Evolutionary conservation across 1,140 invertebrate species (phyloP).

Genomic region (Brachystomella parvula): DNA sequence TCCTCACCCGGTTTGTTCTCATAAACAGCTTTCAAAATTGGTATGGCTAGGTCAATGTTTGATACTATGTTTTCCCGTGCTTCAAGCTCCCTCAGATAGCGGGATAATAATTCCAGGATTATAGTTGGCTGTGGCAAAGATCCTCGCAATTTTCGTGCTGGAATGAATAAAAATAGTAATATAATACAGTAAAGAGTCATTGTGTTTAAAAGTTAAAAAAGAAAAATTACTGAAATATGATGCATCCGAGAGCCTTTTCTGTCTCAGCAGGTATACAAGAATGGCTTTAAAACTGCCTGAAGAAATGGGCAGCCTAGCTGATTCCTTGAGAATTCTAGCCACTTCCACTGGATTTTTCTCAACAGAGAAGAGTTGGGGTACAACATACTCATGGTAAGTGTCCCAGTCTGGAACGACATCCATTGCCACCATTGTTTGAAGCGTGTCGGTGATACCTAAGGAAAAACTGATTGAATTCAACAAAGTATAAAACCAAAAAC

Average conservation of each 20-base stretch:
- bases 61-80: conserved; percentile 2
- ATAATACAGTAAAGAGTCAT: conserved; percentile 16
- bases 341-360: conserved; percentile 9
- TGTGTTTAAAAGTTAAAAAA: not conserved
- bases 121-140: not conserved
- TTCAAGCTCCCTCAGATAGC: not conserved
- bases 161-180: not conserved
- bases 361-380: conserved; percentile 11
- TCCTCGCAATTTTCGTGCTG: conserved; percentile 6
- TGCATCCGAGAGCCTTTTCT: conserved; percentile 9
- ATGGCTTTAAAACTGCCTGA: conserved; percentile 24
- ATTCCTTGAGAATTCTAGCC: conserved; percentile 12
- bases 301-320: conserved; percentile 5
- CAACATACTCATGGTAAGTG: conserved; percentile 11
- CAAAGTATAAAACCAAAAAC: not conserved
- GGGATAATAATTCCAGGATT: conserved; percentile 6
- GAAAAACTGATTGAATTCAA: conserved; percentile 2
- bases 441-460: conserved; percentile 6
- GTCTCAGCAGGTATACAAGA: conserved; percentile 8
- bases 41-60: conserved; percentile 5
- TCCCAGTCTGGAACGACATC: conserved; percentile 19
- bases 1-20: not conserved
- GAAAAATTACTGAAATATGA: conserved; percentile 9
- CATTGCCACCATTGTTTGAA: conserved; percentile 15
- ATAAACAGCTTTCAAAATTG: conserved; percentile 10